phyloP scores from a whole-genome alignment of 1,140 invertebrate species.

The Camponotus floridanus region DNA sequence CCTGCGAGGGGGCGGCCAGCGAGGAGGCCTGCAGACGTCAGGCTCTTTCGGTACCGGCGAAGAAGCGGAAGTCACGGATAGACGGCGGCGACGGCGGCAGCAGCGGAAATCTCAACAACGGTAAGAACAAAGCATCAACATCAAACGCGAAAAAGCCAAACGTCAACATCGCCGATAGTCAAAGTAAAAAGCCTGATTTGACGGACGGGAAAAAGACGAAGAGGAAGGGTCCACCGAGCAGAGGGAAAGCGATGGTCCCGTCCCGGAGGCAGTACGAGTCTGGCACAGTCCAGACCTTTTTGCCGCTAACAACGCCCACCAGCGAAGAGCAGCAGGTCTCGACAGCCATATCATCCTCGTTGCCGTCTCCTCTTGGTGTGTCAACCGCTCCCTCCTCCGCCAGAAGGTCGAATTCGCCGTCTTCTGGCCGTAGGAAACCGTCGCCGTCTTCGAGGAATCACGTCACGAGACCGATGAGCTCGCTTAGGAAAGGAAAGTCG shows the following conservation, averaged over 20 bases:
- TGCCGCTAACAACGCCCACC: constrained; percentile 53
- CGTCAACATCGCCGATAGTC: constrained; percentile 68
- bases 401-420: constrained; percentile 46
- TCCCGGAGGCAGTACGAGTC: constrained; percentile 61
- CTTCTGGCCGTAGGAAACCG: constrained; percentile 46
- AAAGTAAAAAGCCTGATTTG: constrained; percentile 77
- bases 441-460: constrained; percentile 14
- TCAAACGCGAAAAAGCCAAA: constrained; percentile 72
- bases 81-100: constrained; percentile 33
- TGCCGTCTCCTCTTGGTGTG: constrained; percentile 70
- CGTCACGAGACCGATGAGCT: constrained; percentile 21
- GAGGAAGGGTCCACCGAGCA: constrained; percentile 56
- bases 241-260: constrained; percentile 48
- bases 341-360: constrained; percentile 65
- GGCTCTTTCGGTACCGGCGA: constrained; percentile 76
- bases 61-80: constrained; percentile 83
- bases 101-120: constrained; percentile 63
- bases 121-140: constrained; percentile 73
- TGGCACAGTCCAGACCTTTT: constrained; percentile 59
- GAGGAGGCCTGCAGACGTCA: constrained; percentile 79
- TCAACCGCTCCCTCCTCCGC: constrained; percentile 65
- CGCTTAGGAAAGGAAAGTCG: constrained; percentile 38
- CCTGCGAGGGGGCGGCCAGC: constrained; percentile 78
- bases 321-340: constrained; percentile 35
- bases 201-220: constrained; percentile 74